A percentile compares a stretch with the other conserved stretches of the same genome.
These are phyloP conservation scores for Homalodisca vitripennis DNA, from an alignment of 1,140 invertebrate species.

Conservation along the genomic window DNA sequence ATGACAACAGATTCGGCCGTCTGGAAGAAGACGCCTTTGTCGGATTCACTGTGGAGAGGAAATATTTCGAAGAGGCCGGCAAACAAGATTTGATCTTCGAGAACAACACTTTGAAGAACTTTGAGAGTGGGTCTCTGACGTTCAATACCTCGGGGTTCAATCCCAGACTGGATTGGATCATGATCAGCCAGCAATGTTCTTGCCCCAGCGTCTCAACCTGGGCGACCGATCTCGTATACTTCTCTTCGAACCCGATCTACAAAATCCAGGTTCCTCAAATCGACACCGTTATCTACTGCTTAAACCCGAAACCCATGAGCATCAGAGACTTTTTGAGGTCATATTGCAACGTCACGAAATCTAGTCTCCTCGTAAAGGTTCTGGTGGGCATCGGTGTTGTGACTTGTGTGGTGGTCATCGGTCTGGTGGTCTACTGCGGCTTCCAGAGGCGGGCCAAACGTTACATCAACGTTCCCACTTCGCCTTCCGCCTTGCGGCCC, in stretches of 20 bases:
- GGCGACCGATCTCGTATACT: constrained; percentile 51
- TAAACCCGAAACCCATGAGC: background rate
- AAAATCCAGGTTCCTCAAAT: background rate
- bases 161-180: constrained; percentile 56
- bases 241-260: constrained; percentile 42
- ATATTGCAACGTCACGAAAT: background rate
- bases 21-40: constrained; percentile 59
- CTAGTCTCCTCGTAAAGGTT: background rate
- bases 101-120: constrained; percentile 59
- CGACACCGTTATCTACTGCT: background rate
- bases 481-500: background rate
- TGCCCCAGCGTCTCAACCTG: constrained; percentile 53
- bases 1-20: constrained; percentile 61
- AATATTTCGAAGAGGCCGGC: constrained; percentile 42
- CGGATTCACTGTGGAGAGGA: constrained; percentile 54
- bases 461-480: constrained; percentile 51
- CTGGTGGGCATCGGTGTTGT: background rate
- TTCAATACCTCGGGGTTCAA: constrained; percentile 56
- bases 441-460: constrained; percentile 42
- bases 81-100: constrained; percentile 59
- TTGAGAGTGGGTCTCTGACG: constrained; percentile 57
- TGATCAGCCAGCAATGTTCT: constrained; percentile 58
- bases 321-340: background rate
- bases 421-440: background rate
- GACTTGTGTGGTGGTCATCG: background rate